A percentile compares a stretch with the other conserved stretches of the same genome.
Conservation (phyloP, 2,797 vertebrate genomes). For the Aythya fuligula region DNA sequence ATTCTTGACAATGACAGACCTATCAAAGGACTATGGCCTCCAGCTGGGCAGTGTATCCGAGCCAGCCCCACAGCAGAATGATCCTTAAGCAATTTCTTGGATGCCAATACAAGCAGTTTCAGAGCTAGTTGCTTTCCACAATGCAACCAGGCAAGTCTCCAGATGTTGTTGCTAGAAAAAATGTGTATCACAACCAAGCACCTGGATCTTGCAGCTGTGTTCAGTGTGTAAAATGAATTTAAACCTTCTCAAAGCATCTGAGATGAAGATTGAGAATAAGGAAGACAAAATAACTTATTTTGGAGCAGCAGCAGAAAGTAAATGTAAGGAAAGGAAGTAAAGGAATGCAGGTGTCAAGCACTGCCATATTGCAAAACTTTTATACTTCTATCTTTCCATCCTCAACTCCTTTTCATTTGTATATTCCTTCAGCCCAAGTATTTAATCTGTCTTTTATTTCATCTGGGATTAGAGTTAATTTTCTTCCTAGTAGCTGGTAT, state of each 20-base stretch:
- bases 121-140: constrained; percentile 24
- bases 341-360: neutral
- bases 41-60: constrained; percentile 31
- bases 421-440: neutral
- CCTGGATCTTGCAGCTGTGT: constrained; percentile 14
- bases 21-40: constrained; percentile 39
- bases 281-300: neutral
- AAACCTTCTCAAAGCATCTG: neutral
- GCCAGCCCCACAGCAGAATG: neutral
- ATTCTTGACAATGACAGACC: constrained; percentile 63
- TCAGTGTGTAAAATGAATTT: neutral
- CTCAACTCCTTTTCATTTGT: neutral
- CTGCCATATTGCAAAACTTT: neutral
- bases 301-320: neutral
- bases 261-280: neutral
- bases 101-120: constrained; percentile 22
- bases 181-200: neutral
- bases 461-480: neutral
- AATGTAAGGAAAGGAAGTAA: neutral
- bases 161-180: constrained; percentile 44
- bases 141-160: constrained; percentile 40
- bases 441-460: neutral
- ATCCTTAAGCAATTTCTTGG: constrained; percentile 21
- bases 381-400: neutral
- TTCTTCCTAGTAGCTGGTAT: neutral